Evolutionary conservation across 2,888 invertebrate genomes (phyloP).

Genomic region (Lysandra coridon): DNA sequence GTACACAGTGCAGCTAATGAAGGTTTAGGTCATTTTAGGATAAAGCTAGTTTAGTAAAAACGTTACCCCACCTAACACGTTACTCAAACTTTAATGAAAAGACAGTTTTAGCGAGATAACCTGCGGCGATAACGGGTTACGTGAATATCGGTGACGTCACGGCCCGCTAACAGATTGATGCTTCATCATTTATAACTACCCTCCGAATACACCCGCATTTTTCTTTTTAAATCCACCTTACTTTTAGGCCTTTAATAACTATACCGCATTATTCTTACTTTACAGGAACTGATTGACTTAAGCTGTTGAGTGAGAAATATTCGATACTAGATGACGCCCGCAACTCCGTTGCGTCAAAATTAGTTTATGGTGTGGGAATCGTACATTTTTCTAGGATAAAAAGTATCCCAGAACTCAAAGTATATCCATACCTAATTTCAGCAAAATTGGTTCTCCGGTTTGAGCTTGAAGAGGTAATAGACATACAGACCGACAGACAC

Average conservation of each 20-base stretch:
- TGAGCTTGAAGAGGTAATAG: too few species aligned
- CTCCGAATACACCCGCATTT: background rate
- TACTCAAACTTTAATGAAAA: background rate
- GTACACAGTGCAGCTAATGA: too few species aligned
- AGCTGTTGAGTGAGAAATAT: background rate
- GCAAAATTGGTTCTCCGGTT: too few species aligned
- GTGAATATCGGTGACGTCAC: constrained; percentile 6
- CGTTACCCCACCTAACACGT: background rate
- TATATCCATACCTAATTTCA: too few species aligned
- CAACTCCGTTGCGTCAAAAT: too few species aligned
- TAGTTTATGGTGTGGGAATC: too few species aligned
- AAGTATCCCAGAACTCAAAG: too few species aligned
- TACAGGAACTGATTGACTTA: background rate
- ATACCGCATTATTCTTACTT: background rate
- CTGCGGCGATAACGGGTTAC: constrained; percentile 6
- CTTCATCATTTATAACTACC: constrained; percentile 17
- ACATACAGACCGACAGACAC: too few species aligned
- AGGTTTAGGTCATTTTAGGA: too few species aligned
- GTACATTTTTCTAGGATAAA: too few species aligned
- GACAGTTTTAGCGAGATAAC: background rate
- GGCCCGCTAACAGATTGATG: constrained; percentile 3
- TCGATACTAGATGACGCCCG: background rate
- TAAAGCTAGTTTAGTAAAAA: background rate
- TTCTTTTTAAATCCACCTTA: background rate
- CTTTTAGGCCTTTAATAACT: background rate